Base-by-base conservation (phyloP, 1,140 invertebrate species). In the Nasonia giraulti region DNA sequence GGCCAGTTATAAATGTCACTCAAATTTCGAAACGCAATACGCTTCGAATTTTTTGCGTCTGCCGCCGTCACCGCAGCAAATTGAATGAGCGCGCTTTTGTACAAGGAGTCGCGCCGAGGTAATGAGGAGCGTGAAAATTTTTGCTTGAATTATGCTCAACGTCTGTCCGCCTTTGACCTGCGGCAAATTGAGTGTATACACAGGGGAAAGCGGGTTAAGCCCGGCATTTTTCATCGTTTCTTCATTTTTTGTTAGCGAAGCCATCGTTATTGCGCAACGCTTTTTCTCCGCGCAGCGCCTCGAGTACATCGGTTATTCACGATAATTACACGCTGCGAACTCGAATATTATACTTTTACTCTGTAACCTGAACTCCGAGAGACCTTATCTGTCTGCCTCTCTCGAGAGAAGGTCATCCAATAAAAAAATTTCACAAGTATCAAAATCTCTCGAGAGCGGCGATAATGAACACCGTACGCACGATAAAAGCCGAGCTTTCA, bases 41-140 rank as follows among this genome's bases (percentile, higher is more conserved):
- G 40, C 40, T 44, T 62, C 2, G 1, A 62, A 27, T 44, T 80
- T 80, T 23, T 69, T 14, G 20, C 12, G 5, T 27, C 11, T 20
- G 40, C 10, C 5, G 0, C 33, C 8, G 5, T 40, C 17, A 8
- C 20, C 12, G 40, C 33, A 55, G 73, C 44, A 37, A 44, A 83
- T 66, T 75, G 11, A 68, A 68, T 37, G 82, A 20, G 33, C 37
- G 17, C 14, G n/a, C 17, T 77, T 83, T 77, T 83, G 23, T 77
- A 20, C 37, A 74, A 74, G 17, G 31, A 7, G 17, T 37, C 17
- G 12, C 55, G 78, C 37, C 5, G 20, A 68, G 33, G n/a, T 37
- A 82, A 69, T 78, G 75, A 85, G 73, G 75, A 47, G 44, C 14
- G 66, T 62, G 31, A 79, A 82, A n/a, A 73, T 82, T 85, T 75